phyloP scores from a whole-genome alignment of 2,797 vertebrate genomes.

The Sebastes steindachneri region DNA sequence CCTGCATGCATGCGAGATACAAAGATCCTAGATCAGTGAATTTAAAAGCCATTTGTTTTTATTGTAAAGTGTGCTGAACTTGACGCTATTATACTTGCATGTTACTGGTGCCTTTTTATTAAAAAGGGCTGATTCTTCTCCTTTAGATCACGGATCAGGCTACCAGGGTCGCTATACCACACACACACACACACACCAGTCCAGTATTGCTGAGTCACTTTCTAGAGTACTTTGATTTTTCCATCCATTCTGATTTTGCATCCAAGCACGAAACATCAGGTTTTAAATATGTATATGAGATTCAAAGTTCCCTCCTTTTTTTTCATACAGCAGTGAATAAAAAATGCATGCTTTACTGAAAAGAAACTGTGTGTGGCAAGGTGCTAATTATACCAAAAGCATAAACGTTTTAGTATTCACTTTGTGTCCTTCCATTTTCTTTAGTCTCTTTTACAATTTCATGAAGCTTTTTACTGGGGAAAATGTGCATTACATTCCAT shows the following conservation, averaged over 20 bases:
- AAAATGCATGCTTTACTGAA: slow-evolving; percentile 64
- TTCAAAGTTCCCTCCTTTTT: slow-evolving; percentile 26
- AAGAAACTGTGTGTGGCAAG: slow-evolving; percentile 69
- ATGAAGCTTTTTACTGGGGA: slow-evolving; percentile 73
- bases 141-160: slow-evolving; percentile 23
- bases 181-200: slow-evolving; percentile 53
- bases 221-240: slow-evolving; percentile 36
- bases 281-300: slow-evolving; percentile 55
- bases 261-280: slow-evolving; percentile 28
- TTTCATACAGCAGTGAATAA: slow-evolving; percentile 68
- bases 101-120: slow-evolving; percentile 42
- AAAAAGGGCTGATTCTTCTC: slow-evolving; percentile 7
- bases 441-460: slow-evolving; percentile 61
- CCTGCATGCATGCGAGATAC: background rate
- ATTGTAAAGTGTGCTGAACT: slow-evolving; percentile 60
- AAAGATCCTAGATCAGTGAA: slow-evolving; percentile 16
- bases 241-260: slow-evolving; percentile 26
- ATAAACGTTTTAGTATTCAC: slow-evolving; percentile 24
- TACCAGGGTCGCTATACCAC: slow-evolving; percentile 30
- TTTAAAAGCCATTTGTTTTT: slow-evolving; percentile 63
- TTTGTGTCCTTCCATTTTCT: slow-evolving; percentile 39
- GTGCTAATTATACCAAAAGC: slow-evolving; percentile 76
- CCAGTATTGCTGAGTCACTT: slow-evolving; percentile 55
- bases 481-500: slow-evolving; percentile 84
- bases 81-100: slow-evolving; percentile 60